Evolutionary conservation across 2,888 invertebrate genomes (phyloP).

Genomic region (Dermolepida albohirtum): DNA sequence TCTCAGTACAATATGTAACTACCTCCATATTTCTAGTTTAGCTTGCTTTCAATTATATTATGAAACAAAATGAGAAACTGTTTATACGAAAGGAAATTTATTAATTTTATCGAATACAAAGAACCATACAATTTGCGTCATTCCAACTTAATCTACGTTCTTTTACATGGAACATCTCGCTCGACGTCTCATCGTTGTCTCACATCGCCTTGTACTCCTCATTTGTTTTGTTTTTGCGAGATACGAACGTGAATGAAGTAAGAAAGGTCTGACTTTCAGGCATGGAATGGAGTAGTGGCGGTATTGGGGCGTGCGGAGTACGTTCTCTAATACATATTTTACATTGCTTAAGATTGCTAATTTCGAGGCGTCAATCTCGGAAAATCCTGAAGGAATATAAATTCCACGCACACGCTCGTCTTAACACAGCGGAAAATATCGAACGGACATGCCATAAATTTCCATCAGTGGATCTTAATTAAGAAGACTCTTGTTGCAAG

Average conservation of each 20-base stretch:
- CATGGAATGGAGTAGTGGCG: not conserved
- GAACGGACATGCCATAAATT: conserved; percentile 10
- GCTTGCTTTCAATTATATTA: too few relatives aligned
- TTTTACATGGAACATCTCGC: too few relatives aligned
- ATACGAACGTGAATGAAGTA: not conserved
- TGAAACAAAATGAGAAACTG: too few relatives aligned
- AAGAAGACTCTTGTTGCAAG: not conserved
- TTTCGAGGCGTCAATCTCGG: conserved; percentile 13
- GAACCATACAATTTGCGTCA: too few relatives aligned
- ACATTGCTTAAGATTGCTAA: conserved; percentile 16
- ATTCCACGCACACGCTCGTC: not conserved
- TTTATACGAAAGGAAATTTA: too few relatives aligned
- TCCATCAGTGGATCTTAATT: conserved; percentile 13
- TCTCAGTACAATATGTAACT: too few relatives aligned
- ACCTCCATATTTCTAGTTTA: too few relatives aligned
- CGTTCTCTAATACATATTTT: conserved; percentile 15
- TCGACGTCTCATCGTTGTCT: too few relatives aligned
- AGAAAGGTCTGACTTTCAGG: not conserved
- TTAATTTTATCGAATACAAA: too few relatives aligned
- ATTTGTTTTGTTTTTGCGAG: too few relatives aligned
- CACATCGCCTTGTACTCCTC: too few relatives aligned
- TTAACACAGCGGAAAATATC: not conserved
- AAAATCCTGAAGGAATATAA: conserved; percentile 14
- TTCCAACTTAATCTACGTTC: too few relatives aligned
- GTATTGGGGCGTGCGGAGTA: not conserved